Base-by-base conservation (phyloP, 2,888 invertebrate species). In the Epiblema foenella region DNA sequence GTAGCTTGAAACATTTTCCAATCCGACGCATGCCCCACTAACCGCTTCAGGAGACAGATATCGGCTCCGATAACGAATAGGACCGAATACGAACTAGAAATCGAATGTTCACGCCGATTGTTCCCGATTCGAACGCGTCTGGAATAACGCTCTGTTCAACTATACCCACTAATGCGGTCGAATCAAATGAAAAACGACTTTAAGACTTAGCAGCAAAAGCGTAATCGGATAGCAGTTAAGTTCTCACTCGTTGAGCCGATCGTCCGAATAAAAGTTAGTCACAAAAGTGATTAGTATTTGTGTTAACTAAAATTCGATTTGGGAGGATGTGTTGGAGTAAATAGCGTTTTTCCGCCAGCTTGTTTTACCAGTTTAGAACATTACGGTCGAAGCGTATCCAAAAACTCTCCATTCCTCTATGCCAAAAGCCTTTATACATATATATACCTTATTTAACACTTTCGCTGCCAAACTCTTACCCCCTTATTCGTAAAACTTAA, bases 81-180 rank as follows among this genome's bases (percentile, higher is more conserved):
- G 70, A 72, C 64, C 57, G 70, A 52, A 67, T 18, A 54, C 64
- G 59, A 54, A 66, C 67, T 69, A 58, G 72, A 77, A 79, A 78
- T 77, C 77, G 77, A 78, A 78, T 79, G 77, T 75, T 76, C 78
- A 68, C 75, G 71, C 73, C 78, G 81, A 83, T 82, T 79, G 78
- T 78, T 77, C 79, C 77, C 63, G 65, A 60, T 69, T 74, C 59
- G 64, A 77, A 65, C 73, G 64, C 74, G 74, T 64, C 64, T 69
- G 54, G 73, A 71, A 73, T 72, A 73, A 64, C 64, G 71, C 18
- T 60, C 54, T 68, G 59, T 59, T 67, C 67, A 72, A 72, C 66
- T 42, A 64, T 37, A 67, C 46, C 54, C 15, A n/a, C 37, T 49
- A 18, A 51, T 72, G 42, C 68, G 8, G 7, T n/a, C 39, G 17